phyloP scores from a whole-genome alignment of 35 echinoderm and acorn worm genomes.

The Apostichopus japonicus region DNA sequence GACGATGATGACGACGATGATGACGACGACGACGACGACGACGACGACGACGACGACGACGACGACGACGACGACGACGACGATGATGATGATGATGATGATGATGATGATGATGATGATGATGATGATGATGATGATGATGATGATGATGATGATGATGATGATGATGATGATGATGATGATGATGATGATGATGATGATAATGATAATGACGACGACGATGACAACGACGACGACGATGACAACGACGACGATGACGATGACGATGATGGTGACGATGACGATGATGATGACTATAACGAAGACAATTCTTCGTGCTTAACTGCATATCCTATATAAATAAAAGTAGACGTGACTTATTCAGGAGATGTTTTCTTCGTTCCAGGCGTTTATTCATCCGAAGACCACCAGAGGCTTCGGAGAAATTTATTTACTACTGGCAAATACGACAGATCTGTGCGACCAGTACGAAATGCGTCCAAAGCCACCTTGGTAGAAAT shows the following conservation, averaged over 20 bases:
- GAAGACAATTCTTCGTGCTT: no score
- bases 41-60: no score
- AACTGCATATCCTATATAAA: no score
- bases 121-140: no score
- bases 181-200: background rate
- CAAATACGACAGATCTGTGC: slow-evolving; percentile 75
- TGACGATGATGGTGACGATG: background rate
- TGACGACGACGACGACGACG: background rate
- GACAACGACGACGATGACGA: background rate
- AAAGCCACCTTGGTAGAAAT: slow-evolving; percentile 86
- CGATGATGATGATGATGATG: background rate
- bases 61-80: background rate
- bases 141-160: no score
- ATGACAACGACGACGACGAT: no score
- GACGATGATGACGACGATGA: background rate
- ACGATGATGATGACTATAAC: background rate
- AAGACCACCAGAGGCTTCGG: slow-evolving; percentile 71
- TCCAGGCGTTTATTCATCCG: slow-evolving; percentile 74
- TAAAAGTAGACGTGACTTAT: no score
- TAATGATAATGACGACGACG: background rate
- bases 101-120: background rate
- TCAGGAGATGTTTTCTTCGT: background rate
- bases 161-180: background rate
- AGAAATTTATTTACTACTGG: slow-evolving; percentile 60
- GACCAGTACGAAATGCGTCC: slow-evolving; percentile 82